These are phyloP conservation scores for Chymomyza fuscimana DNA, from an alignment of 2,888 invertebrate species.

Conservation along the genomic window DNA sequence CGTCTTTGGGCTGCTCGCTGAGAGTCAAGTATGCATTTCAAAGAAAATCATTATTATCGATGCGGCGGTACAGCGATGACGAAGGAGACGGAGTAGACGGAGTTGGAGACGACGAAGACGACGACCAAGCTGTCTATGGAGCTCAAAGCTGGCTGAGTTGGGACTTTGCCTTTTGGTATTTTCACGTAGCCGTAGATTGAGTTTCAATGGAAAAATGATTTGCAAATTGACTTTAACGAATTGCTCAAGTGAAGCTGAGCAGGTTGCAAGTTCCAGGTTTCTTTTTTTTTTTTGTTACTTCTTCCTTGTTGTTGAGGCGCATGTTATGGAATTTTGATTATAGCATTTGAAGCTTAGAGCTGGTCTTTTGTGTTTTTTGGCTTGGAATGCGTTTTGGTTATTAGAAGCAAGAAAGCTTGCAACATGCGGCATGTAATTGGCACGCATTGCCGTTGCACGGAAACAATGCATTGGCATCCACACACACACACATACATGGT, in stretches of 20 bases:
- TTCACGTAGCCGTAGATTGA: slow-evolving; percentile 73
- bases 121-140: neutral
- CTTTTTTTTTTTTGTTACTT: neutral
- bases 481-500: neutral
- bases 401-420: slow-evolving; percentile 18
- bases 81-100: slow-evolving; percentile 10
- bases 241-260: slow-evolving; percentile 57
- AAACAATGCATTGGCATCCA: neutral
- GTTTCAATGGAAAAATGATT: slow-evolving; percentile 77
- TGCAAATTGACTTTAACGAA: slow-evolving; percentile 77
- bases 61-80: slow-evolving; percentile 33
- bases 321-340: slow-evolving; percentile 71
- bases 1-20: slow-evolving; percentile 10
- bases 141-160: neutral
- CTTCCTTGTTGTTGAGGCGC: slow-evolving; percentile 29
- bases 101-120: slow-evolving; percentile 31
- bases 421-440: slow-evolving; percentile 49
- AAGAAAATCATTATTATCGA: slow-evolving; percentile 75
- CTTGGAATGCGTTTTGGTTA: slow-evolving; percentile 21
- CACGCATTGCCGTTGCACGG: slow-evolving; percentile 46
- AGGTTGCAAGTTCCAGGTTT: neutral
- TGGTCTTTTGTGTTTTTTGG: neutral
- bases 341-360: slow-evolving; percentile 39
- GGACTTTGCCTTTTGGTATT: slow-evolving; percentile 65
- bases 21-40: slow-evolving; percentile 67